Percentiles rank a stretch among this genome's conserved stretches.
Conservation (phyloP, 2,888 invertebrate genomes). For the Mycalesis mineus region DNA sequence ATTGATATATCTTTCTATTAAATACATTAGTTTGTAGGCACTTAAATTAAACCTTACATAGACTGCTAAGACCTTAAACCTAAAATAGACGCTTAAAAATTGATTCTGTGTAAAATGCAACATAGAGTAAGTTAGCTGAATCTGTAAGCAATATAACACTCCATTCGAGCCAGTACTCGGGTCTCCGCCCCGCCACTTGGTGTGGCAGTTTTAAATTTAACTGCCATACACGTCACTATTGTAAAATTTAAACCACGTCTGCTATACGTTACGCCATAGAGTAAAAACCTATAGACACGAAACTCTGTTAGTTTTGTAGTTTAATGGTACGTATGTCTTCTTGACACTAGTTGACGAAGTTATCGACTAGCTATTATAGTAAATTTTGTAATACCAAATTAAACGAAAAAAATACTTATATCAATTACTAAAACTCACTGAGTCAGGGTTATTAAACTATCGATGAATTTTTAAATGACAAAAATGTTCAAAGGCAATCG, state of each 20-base stretch:
- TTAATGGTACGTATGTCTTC: background rate
- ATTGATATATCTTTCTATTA: too few species aligned
- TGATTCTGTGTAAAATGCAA: slow-evolving; percentile 51
- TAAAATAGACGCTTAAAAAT: background rate
- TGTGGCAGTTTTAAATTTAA: slow-evolving; percentile 11
- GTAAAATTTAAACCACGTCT: slow-evolving; percentile 6
- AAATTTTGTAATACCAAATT: too few species aligned
- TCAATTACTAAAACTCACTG: too few species aligned
- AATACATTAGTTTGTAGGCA: too few species aligned
- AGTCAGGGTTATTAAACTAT: too few species aligned
- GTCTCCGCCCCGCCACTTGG: slow-evolving; percentile 13
- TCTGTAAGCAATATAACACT: slow-evolving; percentile 13
- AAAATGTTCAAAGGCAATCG: too few species aligned
- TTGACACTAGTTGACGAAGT: too few species aligned
- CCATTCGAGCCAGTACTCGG: slow-evolving; percentile 15
- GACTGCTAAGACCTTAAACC: too few species aligned
- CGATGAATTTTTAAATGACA: too few species aligned
- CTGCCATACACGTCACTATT: slow-evolving; percentile 5
- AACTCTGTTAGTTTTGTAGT: background rate
- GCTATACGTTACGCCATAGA: background rate
- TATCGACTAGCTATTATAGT: too few species aligned
- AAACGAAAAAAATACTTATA: too few species aligned
- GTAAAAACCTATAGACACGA: background rate
- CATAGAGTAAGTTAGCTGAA: slow-evolving; percentile 11
- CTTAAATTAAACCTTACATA: too few species aligned